Base-by-base conservation (phyloP, 2,888 invertebrate species). In the Lycocerus yunnanus region DNA sequence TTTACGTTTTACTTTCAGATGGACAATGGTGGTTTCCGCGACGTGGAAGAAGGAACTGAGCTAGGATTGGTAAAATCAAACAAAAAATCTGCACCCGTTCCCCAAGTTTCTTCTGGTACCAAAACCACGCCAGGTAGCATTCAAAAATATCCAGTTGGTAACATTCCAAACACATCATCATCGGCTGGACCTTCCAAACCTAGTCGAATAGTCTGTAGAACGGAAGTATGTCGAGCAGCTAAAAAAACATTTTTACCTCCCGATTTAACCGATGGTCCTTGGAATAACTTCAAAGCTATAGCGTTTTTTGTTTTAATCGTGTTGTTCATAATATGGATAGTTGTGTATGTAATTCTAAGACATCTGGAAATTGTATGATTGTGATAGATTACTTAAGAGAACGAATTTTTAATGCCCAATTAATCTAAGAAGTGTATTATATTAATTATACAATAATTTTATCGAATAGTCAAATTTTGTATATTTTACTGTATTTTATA, bases 231-330 rank as follows among this genome's bases (percentile, higher is more conserved):
- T 77, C 82, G 84, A 74, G 78, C 82, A 16, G 86, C 86, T 1
- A 82, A 86, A 71, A 84, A 82, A 70, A 81, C 82, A 14, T 85
- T 83, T 72, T 82, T 83, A 66, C 83, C 85, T 0, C 86, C 86
- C 3, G 85, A 86, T 78, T 78, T 86, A 70, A 80, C 88, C 13
- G 88, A 88, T 75, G 88, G 87, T 75, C 90, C 90, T 0, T 90
- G 90, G 90, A 88, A 89, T 76, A 82, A 81, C 15, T 86, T 87
- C 27, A 90, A 90, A 80, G 88, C 89, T 0, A 84, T 88, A 75
- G 88, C 89, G 79, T 85, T 90, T 71, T 78, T 89, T 43, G 84
- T 85, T 13, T 85, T 87, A 15, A 86, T 90, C 77, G 84, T 85
- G 66, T 84, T 88, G 0, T 84, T 90, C 11, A 78, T 88, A 61